These are phyloP conservation scores for Eupithecia dodoneata DNA, from an alignment of 2,888 invertebrate genomes.

Conservation along the genomic window DNA sequence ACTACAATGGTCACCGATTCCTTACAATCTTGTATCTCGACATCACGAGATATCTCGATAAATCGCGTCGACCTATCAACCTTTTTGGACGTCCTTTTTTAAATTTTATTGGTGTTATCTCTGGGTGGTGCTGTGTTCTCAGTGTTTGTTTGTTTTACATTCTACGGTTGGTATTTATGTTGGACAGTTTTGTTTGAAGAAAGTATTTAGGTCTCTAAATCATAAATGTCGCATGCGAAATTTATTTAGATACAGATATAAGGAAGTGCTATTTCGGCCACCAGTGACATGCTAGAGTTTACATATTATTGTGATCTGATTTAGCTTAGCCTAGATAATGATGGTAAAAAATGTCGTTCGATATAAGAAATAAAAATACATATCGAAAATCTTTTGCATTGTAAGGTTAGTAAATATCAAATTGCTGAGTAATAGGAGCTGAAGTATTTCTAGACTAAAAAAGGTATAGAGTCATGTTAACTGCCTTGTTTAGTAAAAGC, in stretches of 20 bases:
- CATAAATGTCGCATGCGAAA: not conserved
- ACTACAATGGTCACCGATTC: slow-evolving; percentile 45
- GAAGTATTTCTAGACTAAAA: not conserved
- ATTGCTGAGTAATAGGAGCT: not conserved
- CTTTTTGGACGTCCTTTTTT: slow-evolving; percentile 56
- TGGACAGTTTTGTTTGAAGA: slow-evolving; percentile 29
- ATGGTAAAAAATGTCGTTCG: no score
- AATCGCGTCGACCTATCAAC: slow-evolving; percentile 74
- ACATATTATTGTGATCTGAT: no score
- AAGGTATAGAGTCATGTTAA: not conserved
- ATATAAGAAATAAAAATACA: no score
- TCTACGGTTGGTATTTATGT: slow-evolving; percentile 35
- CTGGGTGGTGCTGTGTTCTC: slow-evolving; percentile 78
- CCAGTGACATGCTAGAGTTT: no score
- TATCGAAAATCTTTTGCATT: no score
- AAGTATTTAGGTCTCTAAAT: slow-evolving; percentile 23
- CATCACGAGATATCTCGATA: slow-evolving; percentile 76
- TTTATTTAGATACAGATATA: not conserved
- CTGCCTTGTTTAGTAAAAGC: not conserved
- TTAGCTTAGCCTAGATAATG: no score
- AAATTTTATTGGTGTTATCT: slow-evolving; percentile 77
- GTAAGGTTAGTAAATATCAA: no score
- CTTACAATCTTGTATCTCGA: slow-evolving; percentile 51
- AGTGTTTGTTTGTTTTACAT: slow-evolving; percentile 52
- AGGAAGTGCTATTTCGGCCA: no score